Conservation (phyloP, 2,888 invertebrate genomes). For the Nemapogon koenigi region DNA sequence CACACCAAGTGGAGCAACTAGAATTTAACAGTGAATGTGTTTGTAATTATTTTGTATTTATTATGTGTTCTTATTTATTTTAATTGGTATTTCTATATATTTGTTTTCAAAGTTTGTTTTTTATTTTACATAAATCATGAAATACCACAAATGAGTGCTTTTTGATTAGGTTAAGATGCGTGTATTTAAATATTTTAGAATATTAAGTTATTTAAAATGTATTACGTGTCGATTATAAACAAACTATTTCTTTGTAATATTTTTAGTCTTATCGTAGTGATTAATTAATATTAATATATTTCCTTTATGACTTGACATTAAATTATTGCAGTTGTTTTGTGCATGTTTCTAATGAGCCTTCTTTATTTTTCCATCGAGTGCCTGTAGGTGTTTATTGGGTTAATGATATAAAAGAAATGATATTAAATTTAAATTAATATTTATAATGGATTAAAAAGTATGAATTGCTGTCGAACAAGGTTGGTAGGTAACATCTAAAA, state of each 20-base stretch:
- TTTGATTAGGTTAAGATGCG: slow-evolving; percentile 62
- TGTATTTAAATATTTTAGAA: slow-evolving; percentile 65
- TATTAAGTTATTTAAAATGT: slow-evolving; percentile 65
- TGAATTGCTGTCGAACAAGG: too few relatives aligned
- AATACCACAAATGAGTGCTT: slow-evolving; percentile 39
- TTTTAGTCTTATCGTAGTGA: slow-evolving; percentile 57
- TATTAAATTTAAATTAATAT: too few relatives aligned
- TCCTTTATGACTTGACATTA: slow-evolving; percentile 50
- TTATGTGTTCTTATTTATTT: slow-evolving; percentile 1
- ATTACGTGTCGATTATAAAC: slow-evolving; percentile 58
- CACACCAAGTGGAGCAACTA: slow-evolving; percentile 17
- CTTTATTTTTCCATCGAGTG: slow-evolving; percentile 51
- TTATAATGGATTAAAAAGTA: too few relatives aligned
- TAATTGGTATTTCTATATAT: slow-evolving; percentile 34
- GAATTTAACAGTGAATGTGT: slow-evolving; percentile 32
- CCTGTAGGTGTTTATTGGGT: slow-evolving; percentile 25
- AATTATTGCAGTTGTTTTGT: slow-evolving; percentile 53
- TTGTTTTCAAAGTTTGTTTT: slow-evolving; percentile 17
- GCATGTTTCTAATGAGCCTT: slow-evolving; percentile 45
- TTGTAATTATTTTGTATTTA: slow-evolving; percentile 31
- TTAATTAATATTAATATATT: slow-evolving; percentile 58
- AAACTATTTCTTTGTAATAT: slow-evolving; percentile 61
- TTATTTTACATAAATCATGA: slow-evolving; percentile 36
- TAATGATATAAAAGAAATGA: neutral
- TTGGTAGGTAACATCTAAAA: too few relatives aligned